Conservation (phyloP, 2,113 vertebrate genomes). For the Cnemophilus loriae region DNA sequence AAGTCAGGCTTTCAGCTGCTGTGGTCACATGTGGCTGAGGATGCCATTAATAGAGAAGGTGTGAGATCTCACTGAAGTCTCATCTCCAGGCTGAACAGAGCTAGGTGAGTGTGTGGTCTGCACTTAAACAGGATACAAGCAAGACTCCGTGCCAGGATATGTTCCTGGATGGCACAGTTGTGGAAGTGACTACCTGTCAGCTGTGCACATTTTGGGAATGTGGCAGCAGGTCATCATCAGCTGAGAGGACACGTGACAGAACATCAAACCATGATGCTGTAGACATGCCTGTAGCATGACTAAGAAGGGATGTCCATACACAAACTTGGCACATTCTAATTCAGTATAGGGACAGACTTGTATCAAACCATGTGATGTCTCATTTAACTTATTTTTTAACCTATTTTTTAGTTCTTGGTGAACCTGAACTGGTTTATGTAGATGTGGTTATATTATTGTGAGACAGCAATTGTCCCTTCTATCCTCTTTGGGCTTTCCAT, state of each 20-base stretch:
- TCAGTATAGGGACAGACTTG: background rate
- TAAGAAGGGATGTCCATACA: background rate
- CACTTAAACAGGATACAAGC: background rate
- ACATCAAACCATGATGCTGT: background rate
- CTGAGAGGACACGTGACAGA: accelerated
- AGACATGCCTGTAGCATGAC: background rate
- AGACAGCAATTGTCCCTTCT: background rate
- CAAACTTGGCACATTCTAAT: background rate
- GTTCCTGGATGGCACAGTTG: background rate
- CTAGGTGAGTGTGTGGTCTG: background rate
- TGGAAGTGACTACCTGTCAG: background rate
- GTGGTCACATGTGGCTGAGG: background rate
- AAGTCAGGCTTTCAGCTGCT: background rate
- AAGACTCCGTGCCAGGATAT: background rate
- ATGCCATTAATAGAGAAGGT: background rate
- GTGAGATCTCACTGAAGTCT: background rate
- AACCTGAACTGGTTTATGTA: background rate
- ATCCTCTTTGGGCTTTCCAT: background rate
- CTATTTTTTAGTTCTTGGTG: background rate
- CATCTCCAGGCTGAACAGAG: background rate
- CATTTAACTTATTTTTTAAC: background rate
- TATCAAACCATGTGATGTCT: background rate
- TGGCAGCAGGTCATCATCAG: background rate
- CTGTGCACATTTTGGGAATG: background rate
- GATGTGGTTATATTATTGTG: background rate